phyloP scores from a whole-genome alignment of 2,113 vertebrate species.

The Carlito syrichta region DNA sequence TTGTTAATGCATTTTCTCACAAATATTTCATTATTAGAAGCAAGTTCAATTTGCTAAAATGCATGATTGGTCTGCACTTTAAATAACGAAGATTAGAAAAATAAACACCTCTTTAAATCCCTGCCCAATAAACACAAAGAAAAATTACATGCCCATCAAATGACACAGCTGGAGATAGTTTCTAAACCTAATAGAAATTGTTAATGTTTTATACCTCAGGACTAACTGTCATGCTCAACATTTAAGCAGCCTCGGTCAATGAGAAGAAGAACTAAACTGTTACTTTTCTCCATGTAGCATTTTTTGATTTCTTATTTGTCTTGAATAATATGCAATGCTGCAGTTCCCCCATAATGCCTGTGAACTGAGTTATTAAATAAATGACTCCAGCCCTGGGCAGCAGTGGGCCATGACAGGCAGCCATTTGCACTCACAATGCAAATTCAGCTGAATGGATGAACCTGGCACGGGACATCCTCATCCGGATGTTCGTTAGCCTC shows the following conservation, averaged over 20 bases:
- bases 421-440: constrained; percentile 74
- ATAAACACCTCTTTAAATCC: neutral
- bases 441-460: constrained; percentile 78
- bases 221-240: constrained; percentile 5
- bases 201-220: neutral
- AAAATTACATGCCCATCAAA: neutral
- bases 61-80: fast-evolving
- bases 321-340: constrained; percentile 59
- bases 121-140: neutral
- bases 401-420: constrained; percentile 74
- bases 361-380: constrained; percentile 81
- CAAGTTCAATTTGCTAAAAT: neutral
- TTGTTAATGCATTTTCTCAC: neutral
- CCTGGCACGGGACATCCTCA: constrained; percentile 78
- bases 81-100: neutral
- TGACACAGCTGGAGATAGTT: neutral
- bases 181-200: neutral
- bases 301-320: constrained; percentile 74
- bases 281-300: constrained; percentile 27
- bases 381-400: constrained; percentile 70
- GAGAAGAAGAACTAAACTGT: neutral
- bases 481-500: constrained; percentile 85
- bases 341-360: constrained; percentile 61
- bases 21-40: neutral
- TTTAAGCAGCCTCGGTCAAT: neutral